Evolutionary conservation across 2,113 vertebrate species (phyloP).

Genomic region (Aptenodytes patagonicus): DNA sequence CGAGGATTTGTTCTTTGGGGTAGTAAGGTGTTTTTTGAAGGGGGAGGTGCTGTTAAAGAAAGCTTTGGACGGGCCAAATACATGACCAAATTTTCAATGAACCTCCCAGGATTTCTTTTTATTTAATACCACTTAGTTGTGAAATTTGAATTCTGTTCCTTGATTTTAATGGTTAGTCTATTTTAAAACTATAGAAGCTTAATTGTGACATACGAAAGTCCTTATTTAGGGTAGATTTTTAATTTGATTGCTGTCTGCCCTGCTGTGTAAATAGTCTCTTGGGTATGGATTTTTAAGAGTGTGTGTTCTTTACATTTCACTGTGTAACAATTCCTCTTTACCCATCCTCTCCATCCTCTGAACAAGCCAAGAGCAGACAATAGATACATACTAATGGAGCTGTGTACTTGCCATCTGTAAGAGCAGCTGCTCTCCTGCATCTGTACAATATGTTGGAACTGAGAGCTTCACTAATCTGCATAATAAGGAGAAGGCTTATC

Average conservation of each 20-base stretch:
- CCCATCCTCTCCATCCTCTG: constrained; percentile 84
- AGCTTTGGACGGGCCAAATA: constrained; percentile 16
- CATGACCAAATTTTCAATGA: constrained; percentile 47
- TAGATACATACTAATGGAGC: constrained; percentile 99
- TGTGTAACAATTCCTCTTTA: constrained; percentile 90
- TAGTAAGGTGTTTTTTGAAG: background rate
- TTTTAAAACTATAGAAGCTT: constrained; percentile 70
- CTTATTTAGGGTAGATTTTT: constrained; percentile 79
- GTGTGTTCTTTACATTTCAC: constrained; percentile 72
- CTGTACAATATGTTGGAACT: constrained; percentile 99
- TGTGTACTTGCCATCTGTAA: constrained; percentile 99
- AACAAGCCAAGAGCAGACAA: constrained; percentile 96
- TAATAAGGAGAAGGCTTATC: constrained; percentile 99
- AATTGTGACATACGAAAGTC: constrained; percentile 76
- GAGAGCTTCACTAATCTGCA: constrained; percentile 99
- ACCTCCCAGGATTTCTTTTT: constrained; percentile 50
- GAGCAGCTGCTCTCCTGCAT: constrained; percentile 99
- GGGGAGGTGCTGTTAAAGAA: constrained; percentile 1
- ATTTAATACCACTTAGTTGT: constrained; percentile 40
- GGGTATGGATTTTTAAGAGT: constrained; percentile 71
- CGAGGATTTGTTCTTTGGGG: background rate
- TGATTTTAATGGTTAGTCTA: constrained; percentile 67
- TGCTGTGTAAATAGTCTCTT: constrained; percentile 80
- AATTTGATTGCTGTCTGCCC: constrained; percentile 75
- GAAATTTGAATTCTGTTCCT: constrained; percentile 68